Evolutionary conservation across 2,888 invertebrate species (phyloP).

Genomic region (Lepidocyrtoides sp.): DNA sequence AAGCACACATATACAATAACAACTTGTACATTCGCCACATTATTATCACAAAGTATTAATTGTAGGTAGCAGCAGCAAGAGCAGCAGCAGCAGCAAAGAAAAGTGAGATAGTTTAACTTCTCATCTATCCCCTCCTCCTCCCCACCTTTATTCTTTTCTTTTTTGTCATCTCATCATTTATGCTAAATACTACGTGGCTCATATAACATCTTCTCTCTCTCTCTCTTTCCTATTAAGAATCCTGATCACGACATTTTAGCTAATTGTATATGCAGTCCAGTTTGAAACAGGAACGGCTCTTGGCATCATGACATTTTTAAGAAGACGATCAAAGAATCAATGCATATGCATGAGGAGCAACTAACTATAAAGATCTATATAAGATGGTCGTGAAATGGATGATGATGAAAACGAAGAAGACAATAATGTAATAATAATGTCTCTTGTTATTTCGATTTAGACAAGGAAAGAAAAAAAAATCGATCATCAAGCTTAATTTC

Average conservation of each 20-base stretch:
- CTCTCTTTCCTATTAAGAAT: slow-evolving; percentile 76
- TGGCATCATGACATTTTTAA: slow-evolving; percentile 43
- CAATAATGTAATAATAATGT: slow-evolving; percentile 65
- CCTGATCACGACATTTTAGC: slow-evolving; percentile 78
- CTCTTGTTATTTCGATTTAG: slow-evolving; percentile 54
- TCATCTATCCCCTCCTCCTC: slow-evolving; percentile 36
- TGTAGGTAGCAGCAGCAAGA: slow-evolving; percentile 73
- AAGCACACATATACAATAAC: slow-evolving; percentile 53
- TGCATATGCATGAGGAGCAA: slow-evolving; percentile 56
- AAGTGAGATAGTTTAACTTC: slow-evolving; percentile 73
- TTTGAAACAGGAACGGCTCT: slow-evolving; percentile 62
- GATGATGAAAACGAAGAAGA: slow-evolving; percentile 62
- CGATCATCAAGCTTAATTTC: slow-evolving; percentile 68
- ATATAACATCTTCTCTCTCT: neutral
- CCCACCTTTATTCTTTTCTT: slow-evolving; percentile 2
- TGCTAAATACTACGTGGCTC: slow-evolving; percentile 58
- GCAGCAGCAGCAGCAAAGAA: neutral
- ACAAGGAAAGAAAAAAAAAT: slow-evolving; percentile 16
- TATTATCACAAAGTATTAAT: slow-evolving; percentile 71
- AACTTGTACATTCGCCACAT: slow-evolving; percentile 43
- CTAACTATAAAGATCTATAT: neutral
- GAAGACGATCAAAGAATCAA: slow-evolving; percentile 27
- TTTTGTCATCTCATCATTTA: slow-evolving; percentile 76
- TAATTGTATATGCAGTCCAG: slow-evolving; percentile 79
- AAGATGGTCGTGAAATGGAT: slow-evolving; percentile 10